These are phyloP conservation scores for Heloderma charlesbogerti DNA, from an alignment of 2,113 vertebrate species.

Conservation along the genomic window DNA sequence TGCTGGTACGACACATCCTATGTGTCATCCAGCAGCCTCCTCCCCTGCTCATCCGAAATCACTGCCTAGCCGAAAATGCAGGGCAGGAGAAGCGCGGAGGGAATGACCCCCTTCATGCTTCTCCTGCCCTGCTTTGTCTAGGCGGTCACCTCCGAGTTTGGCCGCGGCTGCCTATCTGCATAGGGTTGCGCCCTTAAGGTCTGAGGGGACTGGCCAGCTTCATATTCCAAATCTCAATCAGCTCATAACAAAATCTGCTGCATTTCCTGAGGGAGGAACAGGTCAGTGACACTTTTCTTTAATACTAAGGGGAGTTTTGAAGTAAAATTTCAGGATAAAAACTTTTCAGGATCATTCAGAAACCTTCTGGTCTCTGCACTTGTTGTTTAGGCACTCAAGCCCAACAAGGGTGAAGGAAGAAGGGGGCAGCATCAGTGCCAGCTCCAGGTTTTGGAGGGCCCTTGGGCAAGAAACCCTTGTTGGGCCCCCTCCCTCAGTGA, in stretches of 20 bases:
- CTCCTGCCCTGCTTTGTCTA: too few species aligned
- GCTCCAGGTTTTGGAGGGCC: background rate
- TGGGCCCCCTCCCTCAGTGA: too few species aligned
- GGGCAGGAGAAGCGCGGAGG: too few species aligned
- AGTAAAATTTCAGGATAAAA: background rate
- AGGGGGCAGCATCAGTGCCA: background rate
- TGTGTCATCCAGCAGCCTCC: too few species aligned
- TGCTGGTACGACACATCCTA: too few species aligned
- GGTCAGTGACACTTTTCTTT: background rate
- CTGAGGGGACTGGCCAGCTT: background rate
- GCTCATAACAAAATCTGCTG: background rate
- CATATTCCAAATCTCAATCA: background rate
- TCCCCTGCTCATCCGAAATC: too few species aligned
- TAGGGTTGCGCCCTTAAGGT: too few species aligned
- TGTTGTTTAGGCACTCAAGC: background rate
- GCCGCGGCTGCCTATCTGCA: too few species aligned
- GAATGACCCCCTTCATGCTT: too few species aligned
- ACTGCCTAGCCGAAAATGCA: too few species aligned
- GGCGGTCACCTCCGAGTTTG: too few species aligned
- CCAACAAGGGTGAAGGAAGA: background rate
- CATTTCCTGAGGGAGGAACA: background rate
- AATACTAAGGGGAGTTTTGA: background rate
- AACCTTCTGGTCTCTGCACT: background rate
- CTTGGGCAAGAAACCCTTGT: too few species aligned
- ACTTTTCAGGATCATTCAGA: background rate